These are phyloP conservation scores for Olivierus martensii DNA, from an alignment of 1,140 invertebrate species.

Conservation along the genomic window DNA sequence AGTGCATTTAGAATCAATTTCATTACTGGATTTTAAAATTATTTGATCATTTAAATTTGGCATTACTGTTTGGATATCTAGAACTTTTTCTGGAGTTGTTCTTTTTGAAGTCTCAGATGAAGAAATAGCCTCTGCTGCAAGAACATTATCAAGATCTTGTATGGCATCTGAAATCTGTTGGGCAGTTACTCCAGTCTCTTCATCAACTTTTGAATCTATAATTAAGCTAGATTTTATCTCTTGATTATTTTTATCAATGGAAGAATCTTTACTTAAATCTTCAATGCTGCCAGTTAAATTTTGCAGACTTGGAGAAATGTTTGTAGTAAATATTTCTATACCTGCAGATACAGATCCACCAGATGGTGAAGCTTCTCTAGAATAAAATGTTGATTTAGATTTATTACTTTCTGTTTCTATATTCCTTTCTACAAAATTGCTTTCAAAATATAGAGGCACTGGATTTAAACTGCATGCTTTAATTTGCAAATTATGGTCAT, in stretches of 20 bases:
- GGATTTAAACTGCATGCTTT: not conserved
- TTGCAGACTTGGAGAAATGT: constrained; percentile 37
- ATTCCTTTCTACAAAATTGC: not conserved
- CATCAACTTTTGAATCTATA: constrained; percentile 27
- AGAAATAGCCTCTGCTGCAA: constrained; percentile 36
- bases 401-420: not conserved
- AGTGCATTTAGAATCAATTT: too few relatives aligned
- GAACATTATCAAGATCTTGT: constrained; percentile 45
- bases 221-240: constrained; percentile 8
- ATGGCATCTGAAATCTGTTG: constrained; percentile 47
- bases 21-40: too few relatives aligned
- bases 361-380: constrained; percentile 2
- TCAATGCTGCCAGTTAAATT: constrained; percentile 43
- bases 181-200: constrained; percentile 37
- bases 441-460: constrained; percentile 16
- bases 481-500: constrained; percentile 15
- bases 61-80: too few relatives aligned
- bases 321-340: constrained; percentile 42
- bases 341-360: constrained; percentile 5
- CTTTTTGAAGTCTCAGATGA: constrained; percentile 14
- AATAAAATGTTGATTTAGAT: not conserved
- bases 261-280: constrained; percentile 6
- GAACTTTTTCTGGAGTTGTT: not conserved
- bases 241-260: constrained; percentile 1
- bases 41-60: too few relatives aligned